phyloP scores from a whole-genome alignment of 1,140 invertebrate species.

The Solen grandis region DNA sequence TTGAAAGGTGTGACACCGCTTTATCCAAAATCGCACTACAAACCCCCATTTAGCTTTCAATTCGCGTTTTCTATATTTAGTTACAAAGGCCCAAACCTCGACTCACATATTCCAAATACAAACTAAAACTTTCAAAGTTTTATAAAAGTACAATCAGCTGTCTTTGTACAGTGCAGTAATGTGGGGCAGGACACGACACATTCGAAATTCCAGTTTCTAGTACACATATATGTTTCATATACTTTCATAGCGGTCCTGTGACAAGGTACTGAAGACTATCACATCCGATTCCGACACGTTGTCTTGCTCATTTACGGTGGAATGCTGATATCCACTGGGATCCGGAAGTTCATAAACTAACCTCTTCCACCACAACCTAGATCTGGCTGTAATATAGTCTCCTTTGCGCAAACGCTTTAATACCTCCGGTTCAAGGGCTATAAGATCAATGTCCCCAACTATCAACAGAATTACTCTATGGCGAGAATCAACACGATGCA shows the following conservation, averaged over 20 bases:
- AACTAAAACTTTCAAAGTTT: too few relatives aligned
- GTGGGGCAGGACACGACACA: too few relatives aligned
- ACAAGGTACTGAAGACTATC: conserved; percentile 35
- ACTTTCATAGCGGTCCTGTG: conserved; percentile 29
- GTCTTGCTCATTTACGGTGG: conserved; percentile 2
- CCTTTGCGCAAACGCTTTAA: conserved; percentile 44
- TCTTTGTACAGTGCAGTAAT: too few relatives aligned
- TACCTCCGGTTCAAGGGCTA: conserved; percentile 42
- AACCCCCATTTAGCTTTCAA: too few relatives aligned
- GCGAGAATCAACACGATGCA: neutral
- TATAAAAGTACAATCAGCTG: too few relatives aligned
- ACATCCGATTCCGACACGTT: conserved; percentile 30
- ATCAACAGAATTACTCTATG: conserved; percentile 39
- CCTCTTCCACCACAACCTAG: conserved; percentile 44
- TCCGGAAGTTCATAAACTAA: conserved; percentile 50
- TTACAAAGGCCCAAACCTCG: too few relatives aligned
- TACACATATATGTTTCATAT: conserved; percentile 7
- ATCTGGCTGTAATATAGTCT: conserved; percentile 48
- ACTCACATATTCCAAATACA: too few relatives aligned
- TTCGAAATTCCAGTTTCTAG: too few relatives aligned
- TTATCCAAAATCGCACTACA: too few relatives aligned
- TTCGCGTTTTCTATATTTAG: too few relatives aligned
- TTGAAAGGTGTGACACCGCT: too few relatives aligned
- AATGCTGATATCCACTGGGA: neutral
- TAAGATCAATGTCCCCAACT: conserved; percentile 35